These are phyloP conservation scores for Gallinago stenura DNA, from an alignment of 2,797 vertebrate genomes.

Conservation along the genomic window DNA sequence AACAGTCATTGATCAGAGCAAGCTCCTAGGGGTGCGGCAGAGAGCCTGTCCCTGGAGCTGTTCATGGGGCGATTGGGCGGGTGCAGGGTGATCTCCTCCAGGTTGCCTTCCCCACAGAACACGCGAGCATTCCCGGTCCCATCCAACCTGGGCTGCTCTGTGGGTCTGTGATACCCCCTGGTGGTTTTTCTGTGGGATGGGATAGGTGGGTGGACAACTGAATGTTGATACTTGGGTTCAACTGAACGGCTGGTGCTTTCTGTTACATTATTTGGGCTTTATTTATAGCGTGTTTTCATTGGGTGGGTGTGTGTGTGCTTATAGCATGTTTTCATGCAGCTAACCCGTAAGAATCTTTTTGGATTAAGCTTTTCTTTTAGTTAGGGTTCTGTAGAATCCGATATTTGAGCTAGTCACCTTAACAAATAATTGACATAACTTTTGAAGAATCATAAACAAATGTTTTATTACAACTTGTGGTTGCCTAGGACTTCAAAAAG, in stretches of 20 bases:
- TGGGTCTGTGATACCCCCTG: background rate
- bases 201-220: too few relatives aligned
- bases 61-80: fast-evolving
- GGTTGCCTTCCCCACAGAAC: background rate
- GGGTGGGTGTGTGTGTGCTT: background rate
- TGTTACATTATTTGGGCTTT: background rate
- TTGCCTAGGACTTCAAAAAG: background rate
- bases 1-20: fast-evolving
- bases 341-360: background rate
- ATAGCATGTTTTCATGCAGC: background rate
- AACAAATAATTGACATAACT: background rate
- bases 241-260: background rate
- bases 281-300: fast-evolving
- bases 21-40: fast-evolving
- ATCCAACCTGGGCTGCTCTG: too few relatives aligned
- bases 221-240: fast-evolving
- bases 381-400: background rate
- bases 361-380: background rate
- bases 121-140: background rate
- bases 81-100: fast-evolving
- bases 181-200: too few relatives aligned
- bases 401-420: background rate
- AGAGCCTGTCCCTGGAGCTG: fast-evolving
- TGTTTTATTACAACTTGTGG: background rate
- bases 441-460: background rate